Evolutionary conservation across 2,888 invertebrate genomes (phyloP), one percentile per base, ranked within the genome.

Genomic region (Furcula furcula): DNA sequence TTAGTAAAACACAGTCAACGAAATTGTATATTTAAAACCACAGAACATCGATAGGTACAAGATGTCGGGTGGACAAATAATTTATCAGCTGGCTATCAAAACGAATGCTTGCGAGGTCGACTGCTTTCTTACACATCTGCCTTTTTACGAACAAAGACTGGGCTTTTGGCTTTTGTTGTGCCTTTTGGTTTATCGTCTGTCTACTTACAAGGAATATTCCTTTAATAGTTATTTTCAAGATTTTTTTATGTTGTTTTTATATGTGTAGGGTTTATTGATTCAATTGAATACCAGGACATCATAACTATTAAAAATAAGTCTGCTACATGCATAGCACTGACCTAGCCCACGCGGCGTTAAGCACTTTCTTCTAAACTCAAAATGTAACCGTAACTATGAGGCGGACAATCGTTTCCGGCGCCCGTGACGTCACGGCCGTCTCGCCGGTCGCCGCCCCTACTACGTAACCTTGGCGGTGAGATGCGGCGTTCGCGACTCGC

Each of bases 301-400:
- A 27, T 27, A 9, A 27, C 15, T 7, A 27, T 9, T 12, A 23
- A 12, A 12, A 21, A 10, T 23, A 11, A 23, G 7, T 7, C 12
- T 15, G 14, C 27, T 15, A 12, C 15, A 47, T 60, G 62, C 65
- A 59, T 50, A 46, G 64, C 58, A 76, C 87, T 87, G 86, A 87
- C 87, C 87, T 86, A 85, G 69, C 70, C 64, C 75, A 87, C 76
- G 67, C 71, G 58, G 40, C 57, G 56, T 62, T 65, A 40, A 77
- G 60, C 76, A 84, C 87, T 88, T 85, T 87, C 86, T 83, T 87
- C 81, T 85, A 85, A 85, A 84, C 74, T 85, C 83, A 83, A 86
- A 87, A 81, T 83, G 82, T 84, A 76, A 84, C 84, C 81, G 84
- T 86, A 81, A 80, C 84, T 87, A 86, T 83, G 79, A 83, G 61